Evolutionary conservation across 1,140 invertebrate genomes (phyloP), one percentile per base, ranked within the genome.

Genomic region (Cyclargus thomasi): DNA sequence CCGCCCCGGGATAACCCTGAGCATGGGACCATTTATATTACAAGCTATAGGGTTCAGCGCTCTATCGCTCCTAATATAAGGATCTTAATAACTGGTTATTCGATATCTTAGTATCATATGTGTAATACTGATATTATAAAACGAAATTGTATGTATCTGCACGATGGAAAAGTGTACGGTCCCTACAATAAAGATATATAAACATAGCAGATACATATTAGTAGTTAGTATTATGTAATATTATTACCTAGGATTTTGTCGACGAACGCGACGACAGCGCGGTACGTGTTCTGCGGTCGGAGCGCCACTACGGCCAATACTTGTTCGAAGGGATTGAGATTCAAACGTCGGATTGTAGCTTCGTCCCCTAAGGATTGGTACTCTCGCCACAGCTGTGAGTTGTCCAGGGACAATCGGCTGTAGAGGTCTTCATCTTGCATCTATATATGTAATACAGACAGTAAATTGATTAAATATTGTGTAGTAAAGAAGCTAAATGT

Each of bases 361-460:
- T 83, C 29, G 17, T 90, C 79, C 62, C 88, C 91, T 18, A 91
- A 93, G 16, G 89, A 81, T 55, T 93, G 86, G 81, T 96, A 97
- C 62, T 92, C 90, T 11, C 90, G 89, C 96, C 96, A 97, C 18
- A 93, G 65, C 0, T 81, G 82, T 22, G 90, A 78, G 70, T 96
- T 94, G 8, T 93, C 87, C 1, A 97, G 77, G 47, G 93, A 85
- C 23, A 97, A 82, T 20, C 87, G 89, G 14, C 91, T 84, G 72
- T 92, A 97, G 1, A 97, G 79, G 55, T 92, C 85, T 16, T 95
- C 93, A 53, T 95, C 90, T 63, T 91, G 89, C 59, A 72, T 75
- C 90, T 93, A 70, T 0, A 80, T 1, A 11, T 22, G 8, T 16
- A 21, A 7, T 7, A 29, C 29, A 29, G 29, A 29, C 5, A 29